Conservation (phyloP, 2,888 invertebrate genomes). For the Zeuzera pyrina region DNA sequence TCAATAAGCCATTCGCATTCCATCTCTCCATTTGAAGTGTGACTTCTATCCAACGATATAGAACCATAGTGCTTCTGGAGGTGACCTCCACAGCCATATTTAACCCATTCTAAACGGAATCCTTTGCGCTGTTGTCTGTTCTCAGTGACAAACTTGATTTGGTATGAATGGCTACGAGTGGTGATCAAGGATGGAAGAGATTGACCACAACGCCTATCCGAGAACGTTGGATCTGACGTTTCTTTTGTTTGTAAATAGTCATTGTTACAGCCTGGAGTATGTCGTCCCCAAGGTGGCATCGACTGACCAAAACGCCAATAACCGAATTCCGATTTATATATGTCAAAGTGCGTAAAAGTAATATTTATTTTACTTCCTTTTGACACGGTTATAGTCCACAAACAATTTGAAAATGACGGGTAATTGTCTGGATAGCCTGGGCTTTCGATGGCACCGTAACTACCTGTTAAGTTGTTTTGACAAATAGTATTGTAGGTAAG, state of each 20-base stretch:
- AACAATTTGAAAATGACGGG: constrained; percentile 77
- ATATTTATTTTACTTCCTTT: constrained; percentile 84
- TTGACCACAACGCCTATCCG: constrained; percentile 58
- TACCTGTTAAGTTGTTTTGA: constrained; percentile 74
- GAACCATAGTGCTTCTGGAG: constrained; percentile 68
- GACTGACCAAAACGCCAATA: not conserved
- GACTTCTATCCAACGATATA: constrained; percentile 77
- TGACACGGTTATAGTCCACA: constrained; percentile 83
- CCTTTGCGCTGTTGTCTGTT: too few species aligned
- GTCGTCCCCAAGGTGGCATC: constrained; percentile 1
- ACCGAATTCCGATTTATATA: constrained; percentile 18
- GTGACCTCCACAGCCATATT: constrained; percentile 82
- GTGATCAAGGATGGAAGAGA: constrained; percentile 64
- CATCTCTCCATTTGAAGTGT: constrained; percentile 66
- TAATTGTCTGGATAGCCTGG: constrained; percentile 84
- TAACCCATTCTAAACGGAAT: constrained; percentile 88
- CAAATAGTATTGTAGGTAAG: constrained; percentile 83
- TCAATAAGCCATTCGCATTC: constrained; percentile 86
- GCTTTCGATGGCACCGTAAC: constrained; percentile 86
- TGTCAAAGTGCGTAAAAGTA: constrained; percentile 84
- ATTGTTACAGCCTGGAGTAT: constrained; percentile 49
- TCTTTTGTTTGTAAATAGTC: constrained; percentile 76
- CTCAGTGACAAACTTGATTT: constrained; percentile 78
- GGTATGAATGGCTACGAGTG: constrained; percentile 72
- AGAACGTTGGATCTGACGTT: constrained; percentile 32